Evolutionary conservation across 2,113 vertebrate species (phyloP).

Genomic region (Pollimyrus isidori): DNA sequence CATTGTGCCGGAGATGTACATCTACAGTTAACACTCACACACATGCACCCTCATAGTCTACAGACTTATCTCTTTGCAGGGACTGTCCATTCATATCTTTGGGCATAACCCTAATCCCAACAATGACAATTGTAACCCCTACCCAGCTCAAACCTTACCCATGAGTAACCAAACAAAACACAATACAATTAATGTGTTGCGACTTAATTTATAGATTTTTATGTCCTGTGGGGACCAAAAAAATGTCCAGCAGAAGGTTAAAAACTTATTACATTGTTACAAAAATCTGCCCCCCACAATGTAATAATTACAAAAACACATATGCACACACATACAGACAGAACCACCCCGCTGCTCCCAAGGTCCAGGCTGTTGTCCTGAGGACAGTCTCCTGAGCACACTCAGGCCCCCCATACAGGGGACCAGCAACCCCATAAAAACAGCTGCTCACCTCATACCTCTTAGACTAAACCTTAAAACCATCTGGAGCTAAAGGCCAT

Average conservation of each 20-base stretch:
- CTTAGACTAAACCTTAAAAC: background rate
- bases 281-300: background rate
- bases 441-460: constrained; percentile 7
- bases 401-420: background rate
- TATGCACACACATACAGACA: background rate
- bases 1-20: background rate
- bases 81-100: background rate
- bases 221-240: background rate
- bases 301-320: background rate
- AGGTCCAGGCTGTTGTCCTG: background rate
- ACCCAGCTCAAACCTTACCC: background rate
- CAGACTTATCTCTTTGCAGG: background rate
- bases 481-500: constrained; percentile 8
- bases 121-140: background rate
- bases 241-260: background rate
- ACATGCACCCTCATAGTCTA: background rate
- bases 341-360: background rate
- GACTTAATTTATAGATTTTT: background rate
- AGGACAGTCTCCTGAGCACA: background rate
- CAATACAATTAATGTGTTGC: background rate
- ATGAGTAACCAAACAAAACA: background rate
- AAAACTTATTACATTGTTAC: background rate
- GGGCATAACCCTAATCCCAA: background rate
- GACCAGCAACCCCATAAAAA: background rate
- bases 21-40: background rate